Evolutionary conservation across 1,140 invertebrate species (phyloP).

Genomic region (Drosophila quadrilineata): DNA sequence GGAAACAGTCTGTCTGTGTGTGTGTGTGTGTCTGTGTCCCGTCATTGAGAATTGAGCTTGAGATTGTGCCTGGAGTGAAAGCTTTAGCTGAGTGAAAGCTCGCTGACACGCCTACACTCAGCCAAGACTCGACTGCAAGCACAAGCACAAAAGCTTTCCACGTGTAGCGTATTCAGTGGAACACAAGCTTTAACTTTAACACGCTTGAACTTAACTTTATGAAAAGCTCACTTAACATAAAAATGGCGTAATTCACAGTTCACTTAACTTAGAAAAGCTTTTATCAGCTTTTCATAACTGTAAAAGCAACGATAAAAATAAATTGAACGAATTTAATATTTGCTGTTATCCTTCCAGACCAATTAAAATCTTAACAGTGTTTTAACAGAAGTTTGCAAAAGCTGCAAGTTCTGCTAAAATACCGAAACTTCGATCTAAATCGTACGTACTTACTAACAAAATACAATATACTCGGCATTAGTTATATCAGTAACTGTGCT

Average conservation of each 20-base stretch:
- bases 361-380: not conserved
- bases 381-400: not conserved
- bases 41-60: conserved; percentile 19
- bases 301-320: conserved; percentile 12
- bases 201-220: not conserved
- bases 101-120: conserved; percentile 12
- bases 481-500: conserved; percentile 36
- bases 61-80: conserved; percentile 1
- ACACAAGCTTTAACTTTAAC: conserved; percentile 4
- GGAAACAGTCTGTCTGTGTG: not conserved
- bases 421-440: not conserved
- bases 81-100: conserved; percentile 19
- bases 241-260: no score
- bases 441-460: conserved; percentile 61
- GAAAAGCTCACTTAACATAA: not conserved
- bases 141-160: not conserved
- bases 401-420: not conserved
- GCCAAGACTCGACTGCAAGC: conserved; percentile 5
- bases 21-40: not conserved
- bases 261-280: conserved; percentile 4
- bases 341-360: not conserved
- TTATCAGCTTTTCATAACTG: not conserved
- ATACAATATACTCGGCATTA: conserved; percentile 65
- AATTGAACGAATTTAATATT: conserved; percentile 2
- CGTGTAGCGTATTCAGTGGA: conserved; percentile 4